Evolutionary conservation across 2,113 vertebrate species (phyloP), one percentile per base, ranked within the genome.

Genomic region (Odontophorus gujanensis): DNA sequence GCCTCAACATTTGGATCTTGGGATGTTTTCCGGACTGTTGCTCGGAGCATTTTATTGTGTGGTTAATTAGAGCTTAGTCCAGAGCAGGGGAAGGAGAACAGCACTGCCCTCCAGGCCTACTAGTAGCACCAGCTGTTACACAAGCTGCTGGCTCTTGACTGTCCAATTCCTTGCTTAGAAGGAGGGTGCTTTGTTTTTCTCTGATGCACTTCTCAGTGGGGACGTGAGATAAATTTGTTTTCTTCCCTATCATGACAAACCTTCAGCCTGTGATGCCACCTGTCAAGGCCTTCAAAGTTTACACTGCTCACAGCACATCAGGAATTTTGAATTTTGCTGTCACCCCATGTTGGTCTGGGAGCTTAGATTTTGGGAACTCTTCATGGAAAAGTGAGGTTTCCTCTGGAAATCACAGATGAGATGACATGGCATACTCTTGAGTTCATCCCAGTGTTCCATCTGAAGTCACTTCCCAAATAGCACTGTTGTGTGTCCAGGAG

Each of bases 91-190:
- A 68, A 91, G 48, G 63, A 90, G 51, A 68, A 55, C 10, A 3
- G 43, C 43, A 57, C 19, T 65, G 43, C 90, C 86, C 93, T 93
- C 90, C 93, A 96, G 93, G 89, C 90, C 92, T 86, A 75, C 80
- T 48, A 75, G 73, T 43, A 89, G 57, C 83, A 96, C 90, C 92
- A 96, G 90, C 92, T 96, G 93, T 95, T 88, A 72, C 93, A 84
- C 92, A 96, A 81, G 93, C 95, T 96, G 95, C 93, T 94, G 74
- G 43, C 53, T 94, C 48, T 84, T 89, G 73, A 80, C 90, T 94
- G 40, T 86, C 61, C 51, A 47, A 67, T 47, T 71, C 68, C 57
- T 86, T 50, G 8, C 3, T 1, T 73, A 76, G 58, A 79, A 92
- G 72, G 28, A 80, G 24, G 85, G 34, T 1, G 3, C 34, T 90